Evolutionary conservation across 2,888 invertebrate species (phyloP), one percentile per base, ranked within the genome.

Genomic region (Schrankia costaestrigalis): DNA sequence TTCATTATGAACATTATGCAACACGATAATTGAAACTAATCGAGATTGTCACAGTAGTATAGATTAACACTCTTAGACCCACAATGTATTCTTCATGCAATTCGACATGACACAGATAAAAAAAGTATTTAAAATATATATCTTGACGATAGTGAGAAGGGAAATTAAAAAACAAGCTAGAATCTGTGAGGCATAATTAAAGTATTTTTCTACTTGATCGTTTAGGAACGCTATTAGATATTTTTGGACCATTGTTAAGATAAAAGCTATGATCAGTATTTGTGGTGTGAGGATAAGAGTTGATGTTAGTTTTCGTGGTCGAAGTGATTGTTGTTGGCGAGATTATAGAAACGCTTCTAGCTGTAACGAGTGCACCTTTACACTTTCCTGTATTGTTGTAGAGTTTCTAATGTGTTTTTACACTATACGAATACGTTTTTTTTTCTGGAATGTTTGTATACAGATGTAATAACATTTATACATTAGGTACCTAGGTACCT

Each of bases 211-310:
- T 87, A 87, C 83, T 81, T 72, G 81, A 78, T 84, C 80, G 79
- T 84, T 78, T 82, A 85, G 85, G 82, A 63, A 78, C 67, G 83
- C 80, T 81, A 78, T 78, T 84, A 84, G 84, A 85, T 87, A 87
- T 86, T 87, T 87, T 86, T 87, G 87, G 86, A 87, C 85, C 85
- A 86, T 82, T 87, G 84, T 87, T 85, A 82, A 77, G 82, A 78
- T 78, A 71, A 70, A 75, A 69, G n/a, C 51, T 77, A 73, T 74
- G 76, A 81, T 79, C 85, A 85, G 85, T 87, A 84, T 85, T 85
- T 65, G 75, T 61, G 70, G 69, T 52, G 65, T 56, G 65, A 60
- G 58, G 63, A 59, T 63, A 55, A 61, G 59, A 62, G 53, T 74
- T 69, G 71, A 72, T 70, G 78, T 78, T 83, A 83, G 81, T 73